phyloP scores from a whole-genome alignment of 2,888 invertebrate genomes.

The Pollenia amentaria region DNA sequence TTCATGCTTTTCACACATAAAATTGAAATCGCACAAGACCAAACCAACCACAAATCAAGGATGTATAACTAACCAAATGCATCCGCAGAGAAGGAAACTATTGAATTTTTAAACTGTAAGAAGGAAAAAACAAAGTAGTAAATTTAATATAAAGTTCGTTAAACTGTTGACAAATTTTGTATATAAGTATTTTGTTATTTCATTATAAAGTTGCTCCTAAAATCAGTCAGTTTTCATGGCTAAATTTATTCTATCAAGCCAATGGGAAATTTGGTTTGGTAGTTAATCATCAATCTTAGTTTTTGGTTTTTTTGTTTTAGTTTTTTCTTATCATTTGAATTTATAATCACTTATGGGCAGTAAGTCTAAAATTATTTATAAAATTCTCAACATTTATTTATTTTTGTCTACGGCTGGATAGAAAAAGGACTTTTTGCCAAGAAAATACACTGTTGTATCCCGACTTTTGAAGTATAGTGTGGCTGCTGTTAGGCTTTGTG shows the following conservation, averaged over 20 bases:
- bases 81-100: background rate
- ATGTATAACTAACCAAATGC: conserved; percentile 5
- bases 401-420: background rate
- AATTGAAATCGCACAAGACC: conserved; percentile 18
- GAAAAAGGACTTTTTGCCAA: background rate
- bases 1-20: conserved; percentile 54
- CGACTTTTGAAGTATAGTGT: conserved; percentile 12
- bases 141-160: background rate
- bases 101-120: background rate
- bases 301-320: background rate
- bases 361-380: conserved; percentile 43
- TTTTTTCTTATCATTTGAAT: conserved; percentile 31
- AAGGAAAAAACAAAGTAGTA: background rate
- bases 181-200: too few relatives aligned
- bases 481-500: conserved; percentile 3
- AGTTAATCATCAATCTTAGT: too few relatives aligned
- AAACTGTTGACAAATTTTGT: too few relatives aligned
- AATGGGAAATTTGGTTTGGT: too few relatives aligned
- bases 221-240: too few relatives aligned
- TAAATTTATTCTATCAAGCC: too few relatives aligned
- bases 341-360: conserved; percentile 50
- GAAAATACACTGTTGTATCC: conserved; percentile 7
- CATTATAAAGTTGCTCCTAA: too few relatives aligned
- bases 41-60: conserved; percentile 37
- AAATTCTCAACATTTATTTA: conserved; percentile 44